A percentile compares a stretch with the other conserved stretches of the same genome.
Evolutionary conservation across 2,113 vertebrate species (phyloP).

Genomic region (Columbina picui): DNA sequence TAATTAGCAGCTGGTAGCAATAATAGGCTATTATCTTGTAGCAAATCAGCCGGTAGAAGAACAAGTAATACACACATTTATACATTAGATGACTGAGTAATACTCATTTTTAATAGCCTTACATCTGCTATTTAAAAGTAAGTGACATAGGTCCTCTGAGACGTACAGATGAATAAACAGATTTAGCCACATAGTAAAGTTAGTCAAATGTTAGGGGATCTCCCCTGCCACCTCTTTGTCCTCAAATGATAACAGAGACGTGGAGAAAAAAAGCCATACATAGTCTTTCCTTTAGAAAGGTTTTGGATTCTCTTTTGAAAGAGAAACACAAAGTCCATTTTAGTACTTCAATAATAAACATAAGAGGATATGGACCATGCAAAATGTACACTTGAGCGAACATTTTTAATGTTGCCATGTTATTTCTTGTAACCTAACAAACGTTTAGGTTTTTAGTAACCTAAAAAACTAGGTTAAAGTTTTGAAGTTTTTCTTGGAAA

Average conservation of each 20-base stretch:
- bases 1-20: conserved; percentile 65
- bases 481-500: neutral
- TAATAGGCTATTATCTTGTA: conserved; percentile 51
- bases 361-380: neutral
- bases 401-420: neutral
- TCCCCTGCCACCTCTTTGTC: neutral
- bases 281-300: neutral
- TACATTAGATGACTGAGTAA: neutral
- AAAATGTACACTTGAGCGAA: neutral
- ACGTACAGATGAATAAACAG: neutral
- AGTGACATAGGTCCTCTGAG: neutral
- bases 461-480: neutral
- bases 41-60: conserved; percentile 18
- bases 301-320: neutral
- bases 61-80: neutral
- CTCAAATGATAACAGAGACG: neutral
- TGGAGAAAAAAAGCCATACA: neutral
- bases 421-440: neutral
- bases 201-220: neutral
- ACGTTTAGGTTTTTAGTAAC: neutral
- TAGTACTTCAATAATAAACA: neutral
- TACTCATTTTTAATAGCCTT: neutral
- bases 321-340: neutral
- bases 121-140: neutral
- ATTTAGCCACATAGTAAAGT: neutral